Evolutionary conservation across 2,888 invertebrate species (phyloP), one percentile per base, ranked within the genome.

Genomic region (Tillus elongatus): DNA sequence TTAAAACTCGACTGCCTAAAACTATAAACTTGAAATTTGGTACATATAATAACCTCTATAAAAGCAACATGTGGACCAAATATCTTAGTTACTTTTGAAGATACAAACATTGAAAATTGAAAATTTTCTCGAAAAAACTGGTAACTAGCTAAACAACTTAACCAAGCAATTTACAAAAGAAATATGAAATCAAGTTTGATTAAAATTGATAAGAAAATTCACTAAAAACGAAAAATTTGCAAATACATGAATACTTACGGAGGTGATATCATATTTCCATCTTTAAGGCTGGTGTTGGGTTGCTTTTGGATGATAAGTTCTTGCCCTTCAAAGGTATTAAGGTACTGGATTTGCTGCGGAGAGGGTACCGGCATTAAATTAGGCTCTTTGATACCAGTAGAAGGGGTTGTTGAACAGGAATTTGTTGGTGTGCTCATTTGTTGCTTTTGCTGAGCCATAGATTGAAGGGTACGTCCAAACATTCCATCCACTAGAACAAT

Each of bases 281-380:
- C 86, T 64, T 85, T 84, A 44, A 87, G 68, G 66, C 88, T 88
- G 27, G 88, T 87, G 63, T 93, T 93, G 33, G 91, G 87, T 68
- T 93, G 92, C 66, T 92, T 92, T 63, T 92, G 92, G 69, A 93
- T 93, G 52, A 91, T 92, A 59, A 93, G 70, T 69, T 93, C 93
- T 74, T 93, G 92, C 45, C 91, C 91, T 74, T 93, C 92, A 66
- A 93, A 92, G 53, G 90, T 85, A 72, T 89, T 91, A 59, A 92
- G 78, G 72, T 92, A 93, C 53, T 89, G 90, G 62, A 93, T 91
- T 74, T 91, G 92, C 69, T 92, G 91, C 39, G 93, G 93, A 47
- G 92, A 92, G 49, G 93, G 92, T 55, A 93, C 92, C 45, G 92
- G 92, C 85, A 92, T 88, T 59, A 92, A 73, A 66, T 90, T 91